Base-by-base conservation (phyloP, 2,113 vertebrate genomes). In the Cyphomyrus plagiostoma region DNA sequence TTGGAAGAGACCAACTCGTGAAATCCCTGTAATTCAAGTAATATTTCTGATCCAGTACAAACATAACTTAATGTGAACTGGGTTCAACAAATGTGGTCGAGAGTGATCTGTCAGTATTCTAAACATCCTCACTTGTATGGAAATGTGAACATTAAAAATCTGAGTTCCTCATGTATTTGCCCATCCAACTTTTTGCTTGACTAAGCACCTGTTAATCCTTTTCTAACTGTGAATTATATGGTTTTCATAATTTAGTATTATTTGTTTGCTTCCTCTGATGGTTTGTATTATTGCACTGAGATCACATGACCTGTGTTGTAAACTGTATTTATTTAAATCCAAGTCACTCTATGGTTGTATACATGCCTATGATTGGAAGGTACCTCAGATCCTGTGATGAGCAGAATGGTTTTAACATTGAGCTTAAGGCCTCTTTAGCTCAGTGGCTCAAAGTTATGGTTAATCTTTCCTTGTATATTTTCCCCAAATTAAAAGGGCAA, bases 251-350 rank as follows among this genome's bases (percentile, higher is more conserved):
- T n/a, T 53, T 52, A 86, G 77, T n/a, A 45, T 49, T 45, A 17
- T 89, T 46, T 82, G 77, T 46, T 46, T 89, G 5, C n/a, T 86
- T 49, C 82, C 90, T 21, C 10, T 50, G 7, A 46, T 48, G n/a
- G 30, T 88, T 30, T 92, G 84, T 88, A 86, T 66, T 89, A 89
- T 90, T 92, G 82, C 90, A 92, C 84, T 92, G 91, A 93, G 83
- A 70, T 49, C 85, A 92, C 88, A 89, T 88, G 82, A 92, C 83
- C 92, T 92, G 91, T 93, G 91, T 92, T 92, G 90, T 77, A 77
- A 86, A 88, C 88, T 89, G 91, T 92, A 86, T 26, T 74, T 50
- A 46, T 88, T 46, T 84, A 48, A 84, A 46, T 84, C 42, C 82
- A 84, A 46, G 82, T 48, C 45, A n/a, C 82, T 21, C 35, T 70